A percentile compares a stretch with the other conserved stretches of the same genome.
These are phyloP conservation scores for Cladorhizidae sp. DNA, from an alignment of 37 sponge, comb jelly and placozoan genomes.

Conservation along the genomic window DNA sequence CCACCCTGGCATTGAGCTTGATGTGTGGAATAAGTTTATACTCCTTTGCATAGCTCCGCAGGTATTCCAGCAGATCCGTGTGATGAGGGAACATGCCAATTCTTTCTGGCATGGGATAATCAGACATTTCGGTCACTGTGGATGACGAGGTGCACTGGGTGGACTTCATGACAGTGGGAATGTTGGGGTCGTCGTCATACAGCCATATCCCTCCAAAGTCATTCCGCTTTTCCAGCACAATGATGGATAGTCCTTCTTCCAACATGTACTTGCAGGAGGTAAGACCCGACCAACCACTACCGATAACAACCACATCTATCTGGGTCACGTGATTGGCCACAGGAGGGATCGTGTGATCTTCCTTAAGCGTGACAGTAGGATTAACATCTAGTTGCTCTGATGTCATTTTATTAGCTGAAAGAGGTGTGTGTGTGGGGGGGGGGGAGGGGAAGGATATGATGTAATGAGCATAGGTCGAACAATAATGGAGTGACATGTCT, in stretches of 20 bases:
- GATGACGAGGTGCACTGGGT: constrained; percentile 68
- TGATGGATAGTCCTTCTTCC: constrained; percentile 88
- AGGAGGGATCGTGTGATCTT: no score
- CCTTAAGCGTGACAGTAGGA: neutral
- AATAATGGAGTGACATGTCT: no score
- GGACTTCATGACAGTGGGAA: constrained; percentile 78
- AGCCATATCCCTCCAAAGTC: constrained; percentile 92
- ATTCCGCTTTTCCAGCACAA: constrained; percentile 81
- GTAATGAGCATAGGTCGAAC: no score
- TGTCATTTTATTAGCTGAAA: no score
- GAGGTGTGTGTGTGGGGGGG: no score
- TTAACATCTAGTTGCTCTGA: neutral
- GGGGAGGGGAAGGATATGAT: no score
- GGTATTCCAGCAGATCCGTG: constrained; percentile 67
- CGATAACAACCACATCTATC: constrained; percentile 92
- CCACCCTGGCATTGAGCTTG: constrained; percentile 59
- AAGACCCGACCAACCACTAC: constrained; percentile 92
- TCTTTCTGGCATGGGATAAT: constrained; percentile 92
- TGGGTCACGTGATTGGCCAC: neutral
- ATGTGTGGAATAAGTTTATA: constrained; percentile 83
- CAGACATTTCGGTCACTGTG: constrained; percentile 86
- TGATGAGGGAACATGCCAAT: constrained; percentile 84
- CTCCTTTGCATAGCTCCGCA: constrained; percentile 61
- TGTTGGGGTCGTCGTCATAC: constrained; percentile 73
- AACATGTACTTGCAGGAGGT: constrained; percentile 81